Base-by-base conservation (phyloP, 2,888 invertebrate genomes). In the Epinotia nisella region DNA sequence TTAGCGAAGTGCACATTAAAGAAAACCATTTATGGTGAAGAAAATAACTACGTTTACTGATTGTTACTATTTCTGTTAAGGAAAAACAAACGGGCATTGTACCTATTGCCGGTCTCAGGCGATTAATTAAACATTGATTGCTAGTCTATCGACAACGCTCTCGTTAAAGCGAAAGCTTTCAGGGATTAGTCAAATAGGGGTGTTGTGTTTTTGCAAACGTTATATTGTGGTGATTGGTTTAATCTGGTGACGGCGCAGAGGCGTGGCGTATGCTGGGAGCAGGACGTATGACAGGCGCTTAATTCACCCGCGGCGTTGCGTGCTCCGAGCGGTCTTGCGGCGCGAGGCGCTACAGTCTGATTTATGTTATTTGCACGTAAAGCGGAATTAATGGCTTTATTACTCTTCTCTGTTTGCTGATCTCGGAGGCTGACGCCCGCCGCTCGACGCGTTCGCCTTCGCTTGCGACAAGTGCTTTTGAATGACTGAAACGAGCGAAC, bases 321-420 rank as follows among this genome's bases (percentile, higher is more conserved):
- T 86, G 83, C 85, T 86, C 83, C 75, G 83, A 83, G 86, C 88
- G 87, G 85, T 88, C 88, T 90, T 90, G 91, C 84, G 91, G 90
- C 87, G 86, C 87, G 87, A 85, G 85, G 85, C 87, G 87, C 85
- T 89, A 86, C 88, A 89, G 84, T 87, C 91, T 93, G 92, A 93
- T 93, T 93, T 93, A 93, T 92, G 92, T 90, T 92, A 90, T 92
- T 93, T 92, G 90, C 91, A 90, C 90, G 89, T 90, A 90, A 91
- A 92, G 90, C 90, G 89, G 90, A 93, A 93, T 93, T 93, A 93
- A 93, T 92, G 91, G 89, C 90, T 90, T 91, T 92, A 91, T 91
- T 91, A 92, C 90, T 89, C 90, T 90, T 89, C 90, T 86, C 88
- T 91, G 90, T 92, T 90, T 92, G 88, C 85, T 89, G 87, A 90